phyloP scores from a whole-genome alignment of 2,113 vertebrate species.

The Microcebus jonahi region DNA sequence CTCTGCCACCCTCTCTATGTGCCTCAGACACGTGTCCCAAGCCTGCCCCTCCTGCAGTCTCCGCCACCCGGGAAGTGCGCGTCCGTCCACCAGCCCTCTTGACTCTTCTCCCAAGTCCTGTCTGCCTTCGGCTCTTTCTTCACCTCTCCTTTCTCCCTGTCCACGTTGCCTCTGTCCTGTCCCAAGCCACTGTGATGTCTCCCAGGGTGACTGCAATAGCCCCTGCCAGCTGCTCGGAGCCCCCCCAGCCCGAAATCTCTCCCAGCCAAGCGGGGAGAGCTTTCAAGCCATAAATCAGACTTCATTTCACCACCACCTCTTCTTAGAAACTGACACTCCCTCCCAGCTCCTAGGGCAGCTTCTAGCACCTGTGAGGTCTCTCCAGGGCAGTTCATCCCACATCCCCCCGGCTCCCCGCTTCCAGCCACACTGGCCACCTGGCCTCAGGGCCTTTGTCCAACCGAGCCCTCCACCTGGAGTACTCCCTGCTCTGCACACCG shows the following conservation, averaged over 20 bases:
- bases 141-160: background rate
- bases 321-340: background rate
- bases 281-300: background rate
- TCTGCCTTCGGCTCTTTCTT: background rate
- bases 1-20: background rate
- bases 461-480: background rate
- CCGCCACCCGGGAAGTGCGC: background rate
- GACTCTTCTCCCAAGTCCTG: background rate
- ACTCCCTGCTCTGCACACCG: background rate
- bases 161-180: background rate
- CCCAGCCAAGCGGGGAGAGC: background rate
- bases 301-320: background rate
- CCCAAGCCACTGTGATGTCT: background rate
- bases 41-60: background rate
- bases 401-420: background rate
- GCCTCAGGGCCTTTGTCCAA: background rate
- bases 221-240: fast-evolving
- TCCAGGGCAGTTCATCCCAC: fast-evolving
- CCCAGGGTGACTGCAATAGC: background rate
- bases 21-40: background rate
- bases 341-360: background rate
- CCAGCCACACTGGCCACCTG: background rate
- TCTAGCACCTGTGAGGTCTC: fast-evolving
- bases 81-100: background rate
- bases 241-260: background rate